Base-by-base conservation (phyloP, 2,888 invertebrate genomes). In the Odontocolon sp. region DNA sequence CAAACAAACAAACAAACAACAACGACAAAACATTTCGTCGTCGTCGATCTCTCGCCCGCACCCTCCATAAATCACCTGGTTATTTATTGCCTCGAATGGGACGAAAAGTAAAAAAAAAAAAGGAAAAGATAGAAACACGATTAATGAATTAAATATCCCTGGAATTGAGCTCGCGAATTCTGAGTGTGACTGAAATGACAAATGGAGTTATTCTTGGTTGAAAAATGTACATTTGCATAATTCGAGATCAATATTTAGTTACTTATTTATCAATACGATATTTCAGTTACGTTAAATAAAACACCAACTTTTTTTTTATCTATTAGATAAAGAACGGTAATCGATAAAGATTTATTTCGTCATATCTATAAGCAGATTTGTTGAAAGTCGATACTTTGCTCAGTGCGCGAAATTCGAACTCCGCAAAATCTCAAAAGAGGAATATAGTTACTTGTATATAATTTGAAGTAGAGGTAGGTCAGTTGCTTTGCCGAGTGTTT, bases 11-110 rank as follows among this genome's bases (percentile, higher is more conserved):
- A 14, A 36, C 45, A 14, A n/a, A 36, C 28, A 5, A 31, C 67
- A 28, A 59, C 50, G 75, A 64, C 57, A 69, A 75, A 70, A 70
- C 36, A 45, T 56, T 68, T 63, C 42, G 33, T 61, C 66, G 69
- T 16, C 16, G 31, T 33, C 57, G 59, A 67, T 63, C n/a, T 73
- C 61, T 61, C 67, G 40, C 40, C 42, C 42, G 52, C 33, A 56
- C 56, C 3, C 8, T 23, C 40, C 31, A 59, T 59, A 73, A 59
- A 73, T 67, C 40, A 31, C 21, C n/a, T n/a, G 18, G 28, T 45
- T 73, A 61, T 73, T 67, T 67, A 61, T 73, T 52, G 33, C 33
- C 14, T 3, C 26, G 9, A 2, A 6, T 4, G n/a, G 3, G 6
- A 8, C 50, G 14, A 23, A 2, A 5, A n/a, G 11, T 16, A 14